Base-by-base conservation (phyloP, 1,140 invertebrate genomes). In the Drosophila neocordata region DNA sequence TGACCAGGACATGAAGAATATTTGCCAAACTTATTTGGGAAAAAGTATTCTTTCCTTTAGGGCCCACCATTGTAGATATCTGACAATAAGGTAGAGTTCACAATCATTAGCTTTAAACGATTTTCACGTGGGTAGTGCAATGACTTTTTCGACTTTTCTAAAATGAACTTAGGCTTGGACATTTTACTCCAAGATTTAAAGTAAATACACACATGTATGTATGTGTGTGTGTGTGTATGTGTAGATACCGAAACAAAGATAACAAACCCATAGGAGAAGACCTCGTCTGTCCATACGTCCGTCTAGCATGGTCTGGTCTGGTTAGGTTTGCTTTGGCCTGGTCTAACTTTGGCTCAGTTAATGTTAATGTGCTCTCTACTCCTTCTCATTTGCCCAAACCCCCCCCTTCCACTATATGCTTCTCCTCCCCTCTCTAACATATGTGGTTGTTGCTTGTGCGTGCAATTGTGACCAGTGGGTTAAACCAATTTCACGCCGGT, bases 401-500 rank as follows among this genome's bases (percentile, higher is more conserved):
- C 13, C 55, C 64, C 37, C n/a, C 27, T 8, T 3, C 48, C 11
- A 5, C 51, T 15, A 15, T 13, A 13, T 22, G 18, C 22, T 44
- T 12, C 51, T 51, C 5, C 44, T 27, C 4, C 15, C 4, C 12
- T 4, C 24, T 22, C 22, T n/a, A 38, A 1, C 34, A 20, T 58
- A 12, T 72, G 12, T 68, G 66, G 61, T 61, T 64, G 8, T 63
- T 60, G 64, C 41, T 48, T 62, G 78, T 81, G 82, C 75, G 83
- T 87, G 82, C 83, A 87, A 87, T 87, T 87, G 83, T 87, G 83
- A 87, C 83, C 83, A 87, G 83, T 83, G 84, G 87, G 87, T 90
- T 90, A 90, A 90, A 90, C 87, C 87, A 90, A 90, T 90, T 90
- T 90, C 87, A 90, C 87, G 87, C 87, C 87, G 79, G 79, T 79